Base-by-base conservation (phyloP, 2,113 vertebrate genomes). In the Ia io region DNA sequence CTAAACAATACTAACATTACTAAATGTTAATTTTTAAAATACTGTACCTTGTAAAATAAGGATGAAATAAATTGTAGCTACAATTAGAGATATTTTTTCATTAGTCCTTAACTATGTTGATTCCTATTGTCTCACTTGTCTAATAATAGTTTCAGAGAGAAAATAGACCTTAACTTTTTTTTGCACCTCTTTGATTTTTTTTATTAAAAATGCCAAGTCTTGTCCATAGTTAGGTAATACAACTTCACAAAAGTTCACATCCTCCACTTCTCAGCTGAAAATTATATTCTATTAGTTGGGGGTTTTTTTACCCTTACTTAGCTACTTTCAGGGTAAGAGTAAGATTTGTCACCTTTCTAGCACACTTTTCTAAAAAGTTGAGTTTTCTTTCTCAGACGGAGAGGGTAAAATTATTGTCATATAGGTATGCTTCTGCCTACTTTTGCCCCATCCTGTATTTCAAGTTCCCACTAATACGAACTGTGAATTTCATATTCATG, bases 171-270 rank as follows among this genome's bases (percentile, higher is more conserved):
- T 59, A 42, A 20, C 18, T 56, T 59, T 35, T 51, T 80, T 70
- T 90, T 71, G 8, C 17, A 85, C 12, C 20, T 67, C 40, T 63
- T 17, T 93, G 32, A 37, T 74, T 67, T 56, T 88, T 73, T 69
- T 79, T 83, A 79, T 94, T 88, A n/a, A 94, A 82, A 76, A 84
- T 61, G 17, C 73, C 77, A 93, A 47, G 28, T 86, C 74, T 79
- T 69, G 17, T 77, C 22, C 44, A 53, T 56, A 84, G 56, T 5
- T 32, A 76, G 10, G 37, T 80, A 37, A 35, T 69, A 3, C 9
- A 10, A 84, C 56, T 79, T 95, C 9, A 42, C 25, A 42, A 53
- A 74, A 84, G 9, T 40, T 91, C 47, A 42, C 9, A 9, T 73
- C 17, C 9, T 6, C 22, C 18, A 76, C 37, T 37, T 70, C 47